Conservation (phyloP, 2,888 invertebrate species). For the Ctena decussata region DNA sequence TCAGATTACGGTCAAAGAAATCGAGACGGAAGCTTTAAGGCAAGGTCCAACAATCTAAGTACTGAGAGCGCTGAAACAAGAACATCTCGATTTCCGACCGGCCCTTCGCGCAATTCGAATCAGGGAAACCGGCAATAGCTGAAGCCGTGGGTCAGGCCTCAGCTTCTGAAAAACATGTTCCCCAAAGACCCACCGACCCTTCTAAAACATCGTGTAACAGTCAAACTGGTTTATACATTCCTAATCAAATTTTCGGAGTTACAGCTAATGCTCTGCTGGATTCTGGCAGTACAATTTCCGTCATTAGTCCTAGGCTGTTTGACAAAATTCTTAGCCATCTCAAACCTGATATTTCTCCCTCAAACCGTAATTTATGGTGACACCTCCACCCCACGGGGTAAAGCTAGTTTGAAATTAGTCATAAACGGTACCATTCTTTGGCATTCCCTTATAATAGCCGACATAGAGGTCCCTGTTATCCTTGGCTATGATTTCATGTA, state of each 20-base stretch:
- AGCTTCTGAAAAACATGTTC: too few relatives aligned
- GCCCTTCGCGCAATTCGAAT: background rate
- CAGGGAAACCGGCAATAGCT: constrained; percentile 1
- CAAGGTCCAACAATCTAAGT: background rate
- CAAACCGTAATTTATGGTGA: background rate
- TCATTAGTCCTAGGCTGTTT: background rate
- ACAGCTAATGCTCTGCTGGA: background rate
- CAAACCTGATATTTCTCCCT: background rate
- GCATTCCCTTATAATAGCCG: background rate
- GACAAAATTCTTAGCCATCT: background rate
- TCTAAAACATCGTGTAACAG: too few relatives aligned
- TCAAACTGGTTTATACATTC: background rate
- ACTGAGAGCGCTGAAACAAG: background rate
- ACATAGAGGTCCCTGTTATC: background rate
- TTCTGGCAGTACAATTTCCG: background rate
- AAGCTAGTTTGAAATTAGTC: background rate
- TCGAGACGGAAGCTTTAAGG: background rate
- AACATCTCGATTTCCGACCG: background rate
- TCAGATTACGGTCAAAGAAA: background rate
- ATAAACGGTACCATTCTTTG: background rate
- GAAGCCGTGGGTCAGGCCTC: constrained; percentile 10
- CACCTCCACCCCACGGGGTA: background rate
- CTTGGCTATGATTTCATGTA: constrained; percentile 8
- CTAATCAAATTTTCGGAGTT: background rate
- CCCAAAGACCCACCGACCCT: background rate